These are phyloP conservation scores for Castor canadensis DNA, from an alignment of 2,113 vertebrate genomes.

Conservation along the genomic window DNA sequence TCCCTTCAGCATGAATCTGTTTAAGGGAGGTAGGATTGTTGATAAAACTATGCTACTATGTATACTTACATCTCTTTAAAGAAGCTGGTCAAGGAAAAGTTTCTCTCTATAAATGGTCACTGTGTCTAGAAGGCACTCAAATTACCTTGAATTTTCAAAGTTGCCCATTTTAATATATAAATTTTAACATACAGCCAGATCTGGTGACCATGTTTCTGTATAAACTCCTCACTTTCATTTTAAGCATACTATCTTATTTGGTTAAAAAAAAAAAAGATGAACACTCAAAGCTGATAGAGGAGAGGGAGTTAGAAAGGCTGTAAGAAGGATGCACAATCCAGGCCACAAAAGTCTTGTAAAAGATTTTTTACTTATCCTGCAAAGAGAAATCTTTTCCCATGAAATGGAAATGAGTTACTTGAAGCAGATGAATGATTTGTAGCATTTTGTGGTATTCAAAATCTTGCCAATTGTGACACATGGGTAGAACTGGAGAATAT, in stretches of 20 bases:
- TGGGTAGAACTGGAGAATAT: background rate
- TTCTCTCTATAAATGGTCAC: background rate
- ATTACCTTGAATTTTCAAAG: background rate
- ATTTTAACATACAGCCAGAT: background rate
- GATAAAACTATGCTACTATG: background rate
- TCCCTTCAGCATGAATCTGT: background rate
- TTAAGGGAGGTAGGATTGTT: background rate
- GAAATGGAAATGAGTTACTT: background rate
- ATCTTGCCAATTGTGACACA: background rate
- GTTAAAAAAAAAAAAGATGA: background rate
- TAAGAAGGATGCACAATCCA: background rate
- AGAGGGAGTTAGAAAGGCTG: background rate
- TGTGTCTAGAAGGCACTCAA: background rate
- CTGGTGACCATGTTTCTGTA: background rate
- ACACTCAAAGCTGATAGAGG: background rate
- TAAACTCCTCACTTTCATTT: background rate
- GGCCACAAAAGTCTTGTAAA: background rate
- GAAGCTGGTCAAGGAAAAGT: background rate
- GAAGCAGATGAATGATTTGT: background rate
- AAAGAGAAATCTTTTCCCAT: background rate
- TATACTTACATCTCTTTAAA: background rate
- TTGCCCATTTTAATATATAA: background rate
- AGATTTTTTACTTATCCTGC: background rate
- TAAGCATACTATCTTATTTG: background rate
- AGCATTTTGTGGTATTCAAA: background rate